Evolutionary conservation across 92 coral and sea anemone genomes (phyloP).

Genomic region (Heteractis magnifica): DNA sequence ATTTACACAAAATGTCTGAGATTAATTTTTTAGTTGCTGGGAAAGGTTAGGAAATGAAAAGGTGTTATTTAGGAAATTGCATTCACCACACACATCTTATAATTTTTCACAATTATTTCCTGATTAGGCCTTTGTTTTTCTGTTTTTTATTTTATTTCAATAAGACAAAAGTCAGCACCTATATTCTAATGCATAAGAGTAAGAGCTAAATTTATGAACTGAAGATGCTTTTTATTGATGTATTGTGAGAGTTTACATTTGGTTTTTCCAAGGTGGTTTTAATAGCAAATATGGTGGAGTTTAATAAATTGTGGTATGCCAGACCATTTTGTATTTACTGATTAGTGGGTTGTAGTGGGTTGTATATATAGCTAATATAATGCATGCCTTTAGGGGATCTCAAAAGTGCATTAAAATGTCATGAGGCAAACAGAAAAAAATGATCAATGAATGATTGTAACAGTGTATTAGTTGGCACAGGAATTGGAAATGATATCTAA

Average conservation of each 20-base stretch:
- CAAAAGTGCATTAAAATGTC: slow-evolving; percentile 1
- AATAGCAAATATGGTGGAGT: not conserved
- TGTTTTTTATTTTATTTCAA: not conserved
- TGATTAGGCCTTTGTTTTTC: not conserved
- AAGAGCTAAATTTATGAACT: not conserved
- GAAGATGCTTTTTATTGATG: not conserved
- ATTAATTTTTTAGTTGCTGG: not conserved
- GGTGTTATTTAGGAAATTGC: not conserved
- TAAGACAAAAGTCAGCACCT: not conserved
- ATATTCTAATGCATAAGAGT: not conserved
- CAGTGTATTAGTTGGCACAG: not conserved
- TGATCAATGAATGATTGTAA: not conserved
- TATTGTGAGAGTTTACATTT: not conserved
- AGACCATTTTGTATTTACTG: not conserved
- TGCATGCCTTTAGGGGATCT: not conserved
- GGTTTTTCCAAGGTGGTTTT: not conserved
- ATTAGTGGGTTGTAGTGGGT: no score
- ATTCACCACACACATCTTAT: not conserved
- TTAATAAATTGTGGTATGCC: not conserved
- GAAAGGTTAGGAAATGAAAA: not conserved
- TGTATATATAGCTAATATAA: no score
- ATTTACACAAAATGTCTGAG: not conserved
- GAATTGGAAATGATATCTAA: not conserved
- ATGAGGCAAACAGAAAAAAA: not conserved
- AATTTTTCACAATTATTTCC: not conserved